phyloP scores from a whole-genome alignment of 2,797 vertebrate genomes.

The Tarsius wallacei region DNA sequence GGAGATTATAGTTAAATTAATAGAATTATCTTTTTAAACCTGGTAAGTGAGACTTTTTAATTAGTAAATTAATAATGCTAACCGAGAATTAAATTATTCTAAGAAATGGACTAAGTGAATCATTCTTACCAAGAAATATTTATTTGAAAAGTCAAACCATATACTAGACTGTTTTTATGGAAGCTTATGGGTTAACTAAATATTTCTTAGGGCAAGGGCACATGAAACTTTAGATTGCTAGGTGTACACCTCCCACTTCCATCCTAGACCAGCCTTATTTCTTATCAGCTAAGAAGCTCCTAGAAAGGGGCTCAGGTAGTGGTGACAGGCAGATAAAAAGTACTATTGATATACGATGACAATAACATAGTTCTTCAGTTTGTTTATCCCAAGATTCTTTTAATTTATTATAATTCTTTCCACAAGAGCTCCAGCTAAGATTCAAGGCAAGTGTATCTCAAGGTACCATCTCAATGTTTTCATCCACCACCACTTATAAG shows the following conservation, averaged over 20 bases:
- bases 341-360: not conserved
- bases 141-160: not conserved
- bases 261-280: not conserved
- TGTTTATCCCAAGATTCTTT: not conserved
- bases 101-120: not conserved
- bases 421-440: not conserved
- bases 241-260: not conserved
- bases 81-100: not conserved
- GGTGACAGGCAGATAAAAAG: not conserved
- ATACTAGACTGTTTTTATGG: not conserved
- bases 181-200: not conserved
- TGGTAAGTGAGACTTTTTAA: not conserved
- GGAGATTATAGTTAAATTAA: conserved; percentile 26
- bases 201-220: not conserved
- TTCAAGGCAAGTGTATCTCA: not conserved
- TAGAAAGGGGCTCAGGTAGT: not conserved
- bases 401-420: not conserved
- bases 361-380: not conserved
- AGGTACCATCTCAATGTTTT: not conserved
- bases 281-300: not conserved
- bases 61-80: conserved; percentile 12
- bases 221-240: not conserved
- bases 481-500: not conserved
- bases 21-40: not conserved
- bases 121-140: not conserved